Base-by-base conservation (phyloP, 1,140 invertebrate species). In the Philotrypesis tridentata region DNA sequence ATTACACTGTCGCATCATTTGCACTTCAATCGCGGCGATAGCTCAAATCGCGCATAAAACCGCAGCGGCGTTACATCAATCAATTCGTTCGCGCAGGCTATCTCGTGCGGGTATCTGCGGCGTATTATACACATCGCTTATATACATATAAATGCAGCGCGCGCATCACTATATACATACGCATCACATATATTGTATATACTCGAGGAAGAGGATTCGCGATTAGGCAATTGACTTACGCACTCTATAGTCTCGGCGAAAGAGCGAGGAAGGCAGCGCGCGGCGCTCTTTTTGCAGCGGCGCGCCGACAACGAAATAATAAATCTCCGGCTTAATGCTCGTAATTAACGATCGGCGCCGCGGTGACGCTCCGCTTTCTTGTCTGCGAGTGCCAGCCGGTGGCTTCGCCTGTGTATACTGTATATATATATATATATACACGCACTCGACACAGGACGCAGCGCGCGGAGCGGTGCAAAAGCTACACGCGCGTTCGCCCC, bases 331-430 rank as follows among this genome's bases (percentile, higher is more conserved):
- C 65, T 78, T 78, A 78, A 78, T 78, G 60, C 65, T 43, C 65
- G 76, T 78, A 68, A 78, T 79, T 79, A 79, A 79, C 48, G 77
- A 79, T 71, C 68, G 77, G 68, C 48, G 77, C 31, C 48, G 68
- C 11, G 67, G 31, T 27, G 77, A 25, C 21, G 72, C 25, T 48
- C 23, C 40, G 29, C 33, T 48, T 75, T 78, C 65, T 78, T 70
- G 43, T 55, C 76, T 55, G 65, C 63, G 48, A 55, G 17, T 21
- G 48, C 48, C 48, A 55, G 48, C 48, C 48, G 48, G 17, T 55
- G 14, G n/a, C 1, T 43, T 43, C 12, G 40, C 33, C 4, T 37
- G 9, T 9, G 4, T 37, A 37, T 43, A 37, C 33, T 37, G 33
- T 9, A 37, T 37, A 37, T 37, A 37, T 37, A 37, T 37, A 9